A percentile compares a stretch with the other conserved stretches of the same genome.
These are phyloP conservation scores for Pseudobourletiella spinata DNA, from an alignment of 1,140 invertebrate genomes.

Conservation along the genomic window DNA sequence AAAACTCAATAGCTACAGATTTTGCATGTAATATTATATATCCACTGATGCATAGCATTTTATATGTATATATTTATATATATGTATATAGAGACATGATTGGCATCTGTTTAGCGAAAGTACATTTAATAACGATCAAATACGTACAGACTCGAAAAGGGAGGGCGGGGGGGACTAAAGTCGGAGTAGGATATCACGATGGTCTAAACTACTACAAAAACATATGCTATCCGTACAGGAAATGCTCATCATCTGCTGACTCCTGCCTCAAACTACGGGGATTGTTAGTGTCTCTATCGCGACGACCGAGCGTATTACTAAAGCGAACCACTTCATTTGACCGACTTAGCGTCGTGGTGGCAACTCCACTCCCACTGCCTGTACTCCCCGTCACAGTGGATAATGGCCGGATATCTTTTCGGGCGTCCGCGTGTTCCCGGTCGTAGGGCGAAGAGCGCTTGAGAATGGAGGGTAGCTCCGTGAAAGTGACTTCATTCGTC, in stretches of 20 bases:
- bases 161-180: no score
- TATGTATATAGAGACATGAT: no score
- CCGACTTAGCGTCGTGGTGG: conserved; percentile 18
- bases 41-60: no score
- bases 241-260: conserved; percentile 25
- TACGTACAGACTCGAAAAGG: no score
- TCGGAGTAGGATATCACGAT: no score
- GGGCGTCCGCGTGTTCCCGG: background rate
- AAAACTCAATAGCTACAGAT: no score
- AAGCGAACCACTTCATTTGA: conserved; percentile 30
- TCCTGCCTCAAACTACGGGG: conserved; percentile 29
- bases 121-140: no score
- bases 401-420: background rate
- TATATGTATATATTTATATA: no score
- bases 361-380: background rate
- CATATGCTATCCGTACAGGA: conserved; percentile 27
- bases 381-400: conserved; percentile 5
- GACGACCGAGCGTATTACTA: conserved; percentile 24
- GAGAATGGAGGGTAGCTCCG: conserved; percentile 32
- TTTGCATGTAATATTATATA: no score
- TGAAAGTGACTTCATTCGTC: conserved; percentile 18
- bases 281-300: conserved; percentile 26
- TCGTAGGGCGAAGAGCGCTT: conserved; percentile 13
- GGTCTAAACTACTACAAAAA: background rate
- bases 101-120: no score